Evolutionary conservation across 2,888 invertebrate genomes (phyloP).

Genomic region (Crossocerus cetratus): DNA sequence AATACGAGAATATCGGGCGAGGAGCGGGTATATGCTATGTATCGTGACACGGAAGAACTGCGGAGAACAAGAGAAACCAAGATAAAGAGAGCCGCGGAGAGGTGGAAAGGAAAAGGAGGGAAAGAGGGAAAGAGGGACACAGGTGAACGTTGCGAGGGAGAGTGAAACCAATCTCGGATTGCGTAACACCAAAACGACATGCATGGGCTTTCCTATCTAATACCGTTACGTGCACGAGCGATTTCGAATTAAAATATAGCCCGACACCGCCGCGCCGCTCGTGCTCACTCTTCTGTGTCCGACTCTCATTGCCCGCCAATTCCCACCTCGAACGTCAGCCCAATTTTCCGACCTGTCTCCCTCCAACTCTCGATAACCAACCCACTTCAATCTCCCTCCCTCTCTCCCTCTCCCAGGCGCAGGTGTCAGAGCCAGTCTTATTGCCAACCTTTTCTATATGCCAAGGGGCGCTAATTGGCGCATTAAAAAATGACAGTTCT

Average conservation of each 20-base stretch:
- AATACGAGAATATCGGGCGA: not conserved
- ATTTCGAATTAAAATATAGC: constrained; percentile 11
- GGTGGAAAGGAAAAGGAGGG: not conserved
- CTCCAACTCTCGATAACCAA: too few relatives aligned
- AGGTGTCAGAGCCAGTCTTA: too few relatives aligned
- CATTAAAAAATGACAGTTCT: too few relatives aligned
- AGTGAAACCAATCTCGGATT: constrained; percentile 4
- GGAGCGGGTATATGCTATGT: not conserved
- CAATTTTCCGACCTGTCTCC: too few relatives aligned
- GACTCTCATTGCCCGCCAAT: too few relatives aligned
- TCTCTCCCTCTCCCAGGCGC: too few relatives aligned
- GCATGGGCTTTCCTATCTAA: constrained; percentile 9
- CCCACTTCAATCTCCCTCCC: too few relatives aligned
- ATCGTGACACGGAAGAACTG: not conserved
- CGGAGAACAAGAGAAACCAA: not conserved
- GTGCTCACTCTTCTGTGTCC: too few relatives aligned
- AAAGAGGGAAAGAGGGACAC: not conserved
- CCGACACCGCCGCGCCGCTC: too few relatives aligned
- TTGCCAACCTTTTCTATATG: too few relatives aligned
- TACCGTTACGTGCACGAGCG: constrained; percentile 4
- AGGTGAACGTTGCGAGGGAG: constrained; percentile 3
- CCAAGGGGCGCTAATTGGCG: too few relatives aligned
- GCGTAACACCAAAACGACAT: constrained; percentile 2
- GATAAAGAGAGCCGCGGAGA: not conserved
- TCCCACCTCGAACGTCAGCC: too few relatives aligned